A percentile compares a stretch with the other conserved stretches of the same genome.
phyloP scores from a whole-genome alignment of 2,797 vertebrate species.

The Neosilurus hyrtlii region DNA sequence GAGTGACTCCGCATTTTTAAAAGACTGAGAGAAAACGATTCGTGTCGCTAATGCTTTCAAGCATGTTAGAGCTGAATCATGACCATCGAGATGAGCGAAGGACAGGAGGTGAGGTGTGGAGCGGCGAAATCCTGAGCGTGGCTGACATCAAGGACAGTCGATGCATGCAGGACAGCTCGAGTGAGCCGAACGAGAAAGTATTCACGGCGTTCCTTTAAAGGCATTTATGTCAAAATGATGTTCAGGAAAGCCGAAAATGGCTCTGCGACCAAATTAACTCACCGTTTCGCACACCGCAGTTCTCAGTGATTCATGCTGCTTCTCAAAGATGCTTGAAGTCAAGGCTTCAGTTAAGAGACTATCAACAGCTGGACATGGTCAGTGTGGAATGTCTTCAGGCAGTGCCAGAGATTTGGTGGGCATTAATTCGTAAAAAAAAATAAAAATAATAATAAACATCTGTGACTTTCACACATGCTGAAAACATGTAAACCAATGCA shows the following conservation, averaged over 20 bases:
- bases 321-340: background rate
- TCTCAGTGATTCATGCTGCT: background rate
- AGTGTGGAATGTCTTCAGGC: background rate
- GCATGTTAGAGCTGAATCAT: background rate
- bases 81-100: background rate
- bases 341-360: background rate
- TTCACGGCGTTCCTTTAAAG: background rate
- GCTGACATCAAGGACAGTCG: background rate
- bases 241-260: background rate
- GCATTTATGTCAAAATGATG: background rate
- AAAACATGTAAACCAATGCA: background rate
- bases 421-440: background rate
- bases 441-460: background rate
- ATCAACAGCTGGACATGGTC: conserved; percentile 6
- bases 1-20: background rate
- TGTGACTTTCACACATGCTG: background rate
- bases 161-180: background rate
- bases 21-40: background rate
- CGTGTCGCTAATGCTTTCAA: background rate
- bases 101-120: background rate
- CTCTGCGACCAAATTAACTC: background rate
- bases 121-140: background rate
- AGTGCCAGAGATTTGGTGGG: background rate
- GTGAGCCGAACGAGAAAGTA: background rate
- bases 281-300: background rate